Percentiles rank a stretch among this genome's conserved stretches.
phyloP scores from a whole-genome alignment of 2,797 vertebrate species.

The Sebastes variabilis region DNA sequence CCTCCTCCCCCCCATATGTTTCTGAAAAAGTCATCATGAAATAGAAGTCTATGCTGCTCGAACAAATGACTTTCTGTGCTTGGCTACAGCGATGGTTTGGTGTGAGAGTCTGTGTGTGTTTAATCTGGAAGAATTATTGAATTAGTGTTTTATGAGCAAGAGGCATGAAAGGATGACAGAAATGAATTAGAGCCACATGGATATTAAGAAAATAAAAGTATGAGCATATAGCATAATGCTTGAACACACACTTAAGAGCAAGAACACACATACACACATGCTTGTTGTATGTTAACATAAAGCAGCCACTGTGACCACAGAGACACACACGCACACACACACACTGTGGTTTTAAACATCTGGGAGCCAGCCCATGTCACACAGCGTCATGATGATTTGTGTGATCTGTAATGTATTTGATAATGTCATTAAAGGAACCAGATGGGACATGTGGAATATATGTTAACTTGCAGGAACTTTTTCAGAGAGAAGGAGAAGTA shows the following conservation, averaged over 20 bases:
- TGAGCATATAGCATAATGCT: not conserved
- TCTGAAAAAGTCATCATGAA: slow-evolving; percentile 66
- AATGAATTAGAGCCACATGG: slow-evolving; percentile 45
- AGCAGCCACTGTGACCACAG: not conserved
- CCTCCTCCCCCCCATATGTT: not conserved
- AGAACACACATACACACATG: not conserved
- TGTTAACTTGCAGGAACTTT: slow-evolving; percentile 37
- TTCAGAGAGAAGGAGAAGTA: slow-evolving; percentile 6
- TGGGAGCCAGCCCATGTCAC: slow-evolving; percentile 54
- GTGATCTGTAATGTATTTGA: slow-evolving; percentile 74
- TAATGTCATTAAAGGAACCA: slow-evolving; percentile 69
- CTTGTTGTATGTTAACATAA: slow-evolving; percentile 12
- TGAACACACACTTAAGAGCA: not conserved
- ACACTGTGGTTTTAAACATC: slow-evolving; percentile 47
- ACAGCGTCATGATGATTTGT: slow-evolving; percentile 66
- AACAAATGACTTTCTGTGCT: slow-evolving; percentile 43
- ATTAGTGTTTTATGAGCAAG: slow-evolving; percentile 45
- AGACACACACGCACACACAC: not conserved
- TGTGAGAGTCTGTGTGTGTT: not conserved
- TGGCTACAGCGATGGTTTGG: not conserved
- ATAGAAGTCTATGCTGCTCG: slow-evolving; percentile 35
- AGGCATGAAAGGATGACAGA: slow-evolving; percentile 30
- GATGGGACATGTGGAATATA: slow-evolving; percentile 70
- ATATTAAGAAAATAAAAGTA: not conserved
- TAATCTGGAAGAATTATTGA: slow-evolving; percentile 45